Percentiles rank a stretch among this genome's conserved stretches.
These are phyloP conservation scores for Drosophila saltans DNA, from an alignment of 1,140 invertebrate genomes.

Conservation along the genomic window DNA sequence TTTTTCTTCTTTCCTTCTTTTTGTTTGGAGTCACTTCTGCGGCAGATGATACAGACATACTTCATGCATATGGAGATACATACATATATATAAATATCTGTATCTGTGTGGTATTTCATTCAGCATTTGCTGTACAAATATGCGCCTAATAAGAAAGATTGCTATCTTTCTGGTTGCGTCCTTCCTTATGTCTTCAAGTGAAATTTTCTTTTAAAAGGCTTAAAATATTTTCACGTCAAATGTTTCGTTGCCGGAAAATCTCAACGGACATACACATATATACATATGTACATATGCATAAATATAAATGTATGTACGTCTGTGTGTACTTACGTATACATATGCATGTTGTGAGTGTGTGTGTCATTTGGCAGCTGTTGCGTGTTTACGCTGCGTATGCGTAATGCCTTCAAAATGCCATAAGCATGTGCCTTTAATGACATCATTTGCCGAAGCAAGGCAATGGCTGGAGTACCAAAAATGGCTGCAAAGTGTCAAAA, in stretches of 20 bases:
- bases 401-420: constrained; percentile 77
- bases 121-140: constrained; percentile 75
- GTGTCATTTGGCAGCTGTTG: constrained; percentile 69
- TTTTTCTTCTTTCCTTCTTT: constrained; percentile 15
- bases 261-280: constrained; percentile 52
- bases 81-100: constrained; percentile 9
- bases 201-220: constrained; percentile 56
- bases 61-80: constrained; percentile 21
- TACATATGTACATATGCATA: constrained; percentile 9
- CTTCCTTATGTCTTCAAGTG: background rate
- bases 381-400: constrained; percentile 70
- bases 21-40: constrained; percentile 36
- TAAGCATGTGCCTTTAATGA: constrained; percentile 80
- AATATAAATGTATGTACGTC: too few species aligned
- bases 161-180: background rate
- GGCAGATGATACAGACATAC: constrained; percentile 44
- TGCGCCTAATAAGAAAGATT: constrained; percentile 71
- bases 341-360: constrained; percentile 15
- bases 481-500: constrained; percentile 73
- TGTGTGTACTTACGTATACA: constrained; percentile 24
- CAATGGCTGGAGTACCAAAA: constrained; percentile 47
- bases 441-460: constrained; percentile 57
- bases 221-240: constrained; percentile 80
- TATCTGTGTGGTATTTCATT: constrained; percentile 47
- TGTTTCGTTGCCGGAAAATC: constrained; percentile 63